A percentile compares a stretch with the other conserved stretches of the same genome.
phyloP scores from a whole-genome alignment of 2,113 vertebrate genomes.

The Tichodroma muraria region DNA sequence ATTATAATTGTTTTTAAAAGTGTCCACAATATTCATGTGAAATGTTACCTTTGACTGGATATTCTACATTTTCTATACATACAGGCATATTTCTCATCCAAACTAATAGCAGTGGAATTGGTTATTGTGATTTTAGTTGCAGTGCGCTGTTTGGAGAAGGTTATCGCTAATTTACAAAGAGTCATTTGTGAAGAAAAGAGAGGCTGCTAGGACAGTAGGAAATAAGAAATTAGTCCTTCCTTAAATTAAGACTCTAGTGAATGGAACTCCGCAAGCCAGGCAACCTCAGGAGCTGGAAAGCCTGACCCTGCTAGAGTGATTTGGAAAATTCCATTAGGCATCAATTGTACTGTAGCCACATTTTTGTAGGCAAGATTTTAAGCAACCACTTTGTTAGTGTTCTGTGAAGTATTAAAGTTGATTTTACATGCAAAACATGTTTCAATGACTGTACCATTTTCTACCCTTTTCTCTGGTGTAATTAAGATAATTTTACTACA shows the following conservation, averaged over 20 bases:
- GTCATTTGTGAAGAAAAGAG: not conserved
- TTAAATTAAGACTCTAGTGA: not conserved
- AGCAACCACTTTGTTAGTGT: not conserved
- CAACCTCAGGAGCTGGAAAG: not conserved
- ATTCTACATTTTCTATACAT: not conserved
- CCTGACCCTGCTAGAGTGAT: not conserved
- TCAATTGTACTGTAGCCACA: not conserved
- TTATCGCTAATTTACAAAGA: not conserved
- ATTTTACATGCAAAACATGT: not conserved
- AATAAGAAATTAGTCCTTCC: not conserved
- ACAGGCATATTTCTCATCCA: not conserved
- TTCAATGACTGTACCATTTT: not conserved
- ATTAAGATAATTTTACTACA: conserved; percentile 31
- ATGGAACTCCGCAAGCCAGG: not conserved
- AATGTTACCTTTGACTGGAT: not conserved
- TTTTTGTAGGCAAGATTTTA: not conserved
- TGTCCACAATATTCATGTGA: not conserved
- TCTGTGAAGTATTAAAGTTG: not conserved
- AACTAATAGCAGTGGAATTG: not conserved
- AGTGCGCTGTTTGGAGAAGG: not conserved
- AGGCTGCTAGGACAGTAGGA: not conserved
- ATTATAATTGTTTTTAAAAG: not conserved
- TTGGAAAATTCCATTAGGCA: not conserved
- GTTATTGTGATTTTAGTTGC: not conserved
- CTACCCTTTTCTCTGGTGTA: not conserved